Evolutionary conservation across 2,113 vertebrate species (phyloP).

Genomic region (Pituophis catenifer): DNA sequence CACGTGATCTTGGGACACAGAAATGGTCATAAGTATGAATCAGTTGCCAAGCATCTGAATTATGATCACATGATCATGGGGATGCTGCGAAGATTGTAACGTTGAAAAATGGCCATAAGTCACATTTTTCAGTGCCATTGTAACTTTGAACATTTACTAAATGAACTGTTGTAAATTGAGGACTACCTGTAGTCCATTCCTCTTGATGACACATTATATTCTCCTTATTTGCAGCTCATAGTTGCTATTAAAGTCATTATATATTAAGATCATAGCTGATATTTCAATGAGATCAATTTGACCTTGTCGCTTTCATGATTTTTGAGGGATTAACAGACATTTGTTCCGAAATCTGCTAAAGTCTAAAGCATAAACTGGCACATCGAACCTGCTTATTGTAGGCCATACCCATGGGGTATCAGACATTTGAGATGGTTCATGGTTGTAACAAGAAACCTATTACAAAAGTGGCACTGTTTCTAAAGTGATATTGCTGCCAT

Average conservation of each 20-base stretch:
- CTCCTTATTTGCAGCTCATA: background rate
- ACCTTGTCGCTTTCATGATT: background rate
- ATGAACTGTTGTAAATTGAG: background rate
- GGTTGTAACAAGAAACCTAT: background rate
- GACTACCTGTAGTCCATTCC: background rate
- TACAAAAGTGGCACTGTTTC: background rate
- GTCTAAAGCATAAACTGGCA: background rate
- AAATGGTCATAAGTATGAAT: background rate
- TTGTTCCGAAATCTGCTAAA: background rate
- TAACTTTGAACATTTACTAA: background rate
- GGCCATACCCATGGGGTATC: background rate
- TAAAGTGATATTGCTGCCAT: background rate
- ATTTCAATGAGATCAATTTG: background rate
- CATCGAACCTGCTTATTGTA: background rate
- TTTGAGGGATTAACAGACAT: background rate
- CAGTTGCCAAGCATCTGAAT: background rate
- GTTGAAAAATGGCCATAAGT: background rate
- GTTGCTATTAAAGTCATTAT: background rate
- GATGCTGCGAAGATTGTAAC: background rate
- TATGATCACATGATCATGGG: background rate
- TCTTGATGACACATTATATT: background rate
- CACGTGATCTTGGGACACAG: background rate
- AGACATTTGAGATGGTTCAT: background rate
- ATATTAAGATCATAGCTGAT: background rate
- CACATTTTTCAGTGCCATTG: background rate